These are phyloP conservation scores for Leptogaster cylindrica DNA, from an alignment of 2,888 invertebrate species.

Conservation along the genomic window DNA sequence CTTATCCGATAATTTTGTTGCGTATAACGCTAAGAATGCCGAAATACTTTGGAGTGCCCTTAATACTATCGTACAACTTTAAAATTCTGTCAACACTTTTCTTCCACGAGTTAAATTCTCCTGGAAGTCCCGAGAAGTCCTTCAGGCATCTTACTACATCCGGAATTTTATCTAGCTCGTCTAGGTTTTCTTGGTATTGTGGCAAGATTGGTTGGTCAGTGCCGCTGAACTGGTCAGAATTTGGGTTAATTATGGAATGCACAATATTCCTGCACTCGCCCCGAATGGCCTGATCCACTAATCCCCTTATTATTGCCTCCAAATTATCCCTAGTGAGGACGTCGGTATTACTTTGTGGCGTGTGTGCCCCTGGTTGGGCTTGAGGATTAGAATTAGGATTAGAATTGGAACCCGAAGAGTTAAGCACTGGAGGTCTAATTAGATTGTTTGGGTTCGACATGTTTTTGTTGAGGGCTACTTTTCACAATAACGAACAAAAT, in stretches of 20 bases:
- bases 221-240: neutral
- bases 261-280: neutral
- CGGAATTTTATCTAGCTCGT: neutral
- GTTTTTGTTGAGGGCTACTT: no score
- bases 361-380: no score
- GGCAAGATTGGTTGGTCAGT: neutral
- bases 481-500: no score
- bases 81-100: conserved; percentile 21
- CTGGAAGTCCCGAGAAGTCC: conserved; percentile 2
- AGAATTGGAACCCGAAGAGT: neutral
- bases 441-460: neutral
- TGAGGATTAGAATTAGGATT: neutral
- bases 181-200: neutral
- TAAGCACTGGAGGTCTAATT: conserved; percentile 2
- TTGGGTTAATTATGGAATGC: neutral
- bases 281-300: neutral
- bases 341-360: no score
- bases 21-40: conserved; percentile 40
- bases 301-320: neutral
- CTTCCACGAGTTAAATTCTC: conserved; percentile 11
- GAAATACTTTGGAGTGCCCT: conserved; percentile 39
- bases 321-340: no score
- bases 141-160: neutral
- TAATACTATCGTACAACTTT: conserved; percentile 4
- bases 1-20: conserved; percentile 42